Conservation (phyloP, 2,113 vertebrate genomes). For the Calidris pygmaea region DNA sequence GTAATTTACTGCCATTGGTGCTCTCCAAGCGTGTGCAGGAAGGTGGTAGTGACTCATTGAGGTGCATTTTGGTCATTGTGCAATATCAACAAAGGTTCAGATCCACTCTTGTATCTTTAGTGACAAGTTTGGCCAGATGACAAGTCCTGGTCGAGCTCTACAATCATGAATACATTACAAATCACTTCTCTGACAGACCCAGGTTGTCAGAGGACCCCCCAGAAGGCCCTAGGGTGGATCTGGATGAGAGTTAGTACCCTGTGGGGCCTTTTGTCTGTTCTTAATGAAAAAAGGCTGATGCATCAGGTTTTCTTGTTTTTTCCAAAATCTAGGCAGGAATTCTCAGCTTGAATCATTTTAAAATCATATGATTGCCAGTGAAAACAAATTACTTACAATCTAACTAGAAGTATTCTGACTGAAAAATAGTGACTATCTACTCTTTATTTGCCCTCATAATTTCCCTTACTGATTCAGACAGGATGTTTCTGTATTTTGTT, state of each 20-base stretch:
- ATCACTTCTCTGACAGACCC: not conserved
- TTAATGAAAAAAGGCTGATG: not conserved
- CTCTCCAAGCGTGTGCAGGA: not conserved
- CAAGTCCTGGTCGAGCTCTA: not conserved
- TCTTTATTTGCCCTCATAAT: not conserved
- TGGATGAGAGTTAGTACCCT: not conserved
- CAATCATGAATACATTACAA: not conserved
- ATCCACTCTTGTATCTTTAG: not conserved
- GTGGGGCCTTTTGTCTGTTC: not conserved
- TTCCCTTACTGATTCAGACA: constrained; percentile 7
- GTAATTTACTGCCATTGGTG: not conserved
- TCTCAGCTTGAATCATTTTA: not conserved
- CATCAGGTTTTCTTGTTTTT: not conserved
- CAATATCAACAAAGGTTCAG: not conserved
- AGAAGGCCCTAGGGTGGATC: not conserved
- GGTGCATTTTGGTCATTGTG: not conserved
- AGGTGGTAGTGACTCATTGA: not conserved
- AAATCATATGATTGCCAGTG: not conserved
- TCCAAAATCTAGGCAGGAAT: not conserved
- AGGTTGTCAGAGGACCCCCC: not conserved
- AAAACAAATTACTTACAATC: not conserved
- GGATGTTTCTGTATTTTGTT: constrained; percentile 44
- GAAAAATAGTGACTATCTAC: not conserved
- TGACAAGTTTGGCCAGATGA: not conserved
- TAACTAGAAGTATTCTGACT: not conserved